Base-by-base conservation (phyloP, 2,888 invertebrate genomes). In the Bellardia pandia region DNA sequence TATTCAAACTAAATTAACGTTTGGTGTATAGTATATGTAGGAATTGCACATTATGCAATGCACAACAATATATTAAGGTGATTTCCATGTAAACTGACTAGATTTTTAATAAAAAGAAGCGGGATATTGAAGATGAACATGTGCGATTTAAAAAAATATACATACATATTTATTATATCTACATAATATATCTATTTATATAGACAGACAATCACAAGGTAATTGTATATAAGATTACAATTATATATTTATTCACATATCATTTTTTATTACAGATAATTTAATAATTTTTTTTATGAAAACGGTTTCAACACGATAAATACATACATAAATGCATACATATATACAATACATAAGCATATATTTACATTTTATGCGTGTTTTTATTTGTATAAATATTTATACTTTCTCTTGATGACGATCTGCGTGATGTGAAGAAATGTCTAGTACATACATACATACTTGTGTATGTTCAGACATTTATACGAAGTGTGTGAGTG, bases 261-360 rank as follows among this genome's bases (percentile, higher is more conserved):
- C 6, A 37, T 1, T n/a, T n/a, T 71, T 30, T 77, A 68, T 56
- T 33, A 69, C 56, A 60, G 68, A 69, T 78, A 66, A 66, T 68
- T 69, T 69, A 78, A 78, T 78, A 69, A 78, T 69, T 33, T 78
- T 78, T 42, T 78, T 68, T 76, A 56, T 77, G 64, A 45, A 45
- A 56, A 77, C 56, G 56, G 14, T n/a, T 66, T 48, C 48, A 62
- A 37, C 30, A 51, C 69, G 42, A 53, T 7, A 16, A 33, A 48
- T 75, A 64, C 33, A 14, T 30, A 33, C 45, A 48, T 23, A 37
- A 5, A 30, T 58, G 8, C 11, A 2, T n/a, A n/a, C 16, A 2
- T 37, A 7, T 64, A 16, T 62, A 3, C 33, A 42, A 13, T 56
- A 23, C n/a, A 13, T 13, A 45, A 45, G 45, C 3, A 33, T 16